Evolutionary conservation across 1,140 invertebrate species (phyloP).

Genomic region (Bombus balteatus): DNA sequence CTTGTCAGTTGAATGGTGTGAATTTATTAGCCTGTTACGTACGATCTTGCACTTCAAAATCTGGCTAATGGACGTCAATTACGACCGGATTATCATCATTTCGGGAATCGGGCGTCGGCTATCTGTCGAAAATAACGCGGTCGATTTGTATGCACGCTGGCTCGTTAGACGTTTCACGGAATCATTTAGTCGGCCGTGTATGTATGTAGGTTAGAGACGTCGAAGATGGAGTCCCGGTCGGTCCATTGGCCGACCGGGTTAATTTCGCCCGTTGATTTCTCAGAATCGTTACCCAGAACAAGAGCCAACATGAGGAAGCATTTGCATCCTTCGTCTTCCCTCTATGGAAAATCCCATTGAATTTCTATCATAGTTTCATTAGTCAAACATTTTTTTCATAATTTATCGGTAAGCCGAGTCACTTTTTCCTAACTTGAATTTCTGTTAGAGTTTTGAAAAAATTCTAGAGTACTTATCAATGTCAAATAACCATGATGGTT

Average conservation of each 20-base stretch:
- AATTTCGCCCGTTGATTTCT: slow-evolving; percentile 67
- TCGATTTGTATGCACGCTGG: slow-evolving; percentile 39
- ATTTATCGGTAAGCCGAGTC: too few relatives aligned
- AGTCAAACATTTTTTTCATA: too few relatives aligned
- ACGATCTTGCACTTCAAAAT: background rate
- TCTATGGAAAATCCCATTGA: background rate
- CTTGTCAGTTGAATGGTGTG: background rate
- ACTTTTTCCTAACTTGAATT: too few relatives aligned
- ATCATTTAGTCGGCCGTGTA: slow-evolving; percentile 46
- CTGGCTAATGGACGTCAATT: slow-evolving; percentile 20
- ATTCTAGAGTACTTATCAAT: background rate
- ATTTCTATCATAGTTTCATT: background rate
- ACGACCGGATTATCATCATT: slow-evolving; percentile 20
- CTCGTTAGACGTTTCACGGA: slow-evolving; percentile 59
- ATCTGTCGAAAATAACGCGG: slow-evolving; percentile 26
- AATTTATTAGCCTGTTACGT: background rate
- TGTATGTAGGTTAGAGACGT: slow-evolving; percentile 58
- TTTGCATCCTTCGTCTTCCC: background rate
- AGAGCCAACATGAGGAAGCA: slow-evolving; percentile 31
- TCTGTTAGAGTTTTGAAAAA: too few relatives aligned
- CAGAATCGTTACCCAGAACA: slow-evolving; percentile 58
- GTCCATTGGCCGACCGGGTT: slow-evolving; percentile 54
- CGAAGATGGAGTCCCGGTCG: slow-evolving; percentile 32
- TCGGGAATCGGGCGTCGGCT: slow-evolving; percentile 13
- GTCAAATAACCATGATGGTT: too few relatives aligned